These are phyloP conservation scores for Notospermus geniculatus DNA, from an alignment of 1,140 invertebrate species.

Conservation along the genomic window DNA sequence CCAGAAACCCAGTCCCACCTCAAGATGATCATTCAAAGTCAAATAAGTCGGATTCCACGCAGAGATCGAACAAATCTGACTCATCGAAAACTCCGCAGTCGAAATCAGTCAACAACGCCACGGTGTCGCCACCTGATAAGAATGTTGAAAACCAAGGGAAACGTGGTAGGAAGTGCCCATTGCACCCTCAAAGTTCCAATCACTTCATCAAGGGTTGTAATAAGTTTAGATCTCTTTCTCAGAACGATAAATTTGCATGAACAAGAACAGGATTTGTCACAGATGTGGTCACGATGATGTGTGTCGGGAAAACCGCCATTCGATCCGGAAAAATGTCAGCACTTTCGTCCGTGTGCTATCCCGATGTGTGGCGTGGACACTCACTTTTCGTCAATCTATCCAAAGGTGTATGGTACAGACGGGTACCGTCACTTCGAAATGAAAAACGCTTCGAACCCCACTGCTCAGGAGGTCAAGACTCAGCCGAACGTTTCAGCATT, in stretches of 20 bases:
- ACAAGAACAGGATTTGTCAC: conserved; percentile 3
- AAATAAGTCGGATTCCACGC: too few relatives aligned
- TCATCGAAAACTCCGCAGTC: too few relatives aligned
- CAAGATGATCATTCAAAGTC: too few relatives aligned
- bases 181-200: conserved; percentile 4
- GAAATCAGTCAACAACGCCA: too few relatives aligned
- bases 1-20: too few relatives aligned
- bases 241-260: conserved; percentile 1
- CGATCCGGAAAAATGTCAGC: background rate
- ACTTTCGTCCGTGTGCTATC: background rate
- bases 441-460: background rate
- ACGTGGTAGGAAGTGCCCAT: background rate
- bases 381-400: conserved; percentile 5
- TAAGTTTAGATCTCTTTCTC: background rate
- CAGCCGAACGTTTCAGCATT: background rate
- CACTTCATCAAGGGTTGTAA: conserved; percentile 3
- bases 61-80: too few relatives aligned
- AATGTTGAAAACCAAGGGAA: background rate
- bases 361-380: conserved; percentile 5
- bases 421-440: conserved; percentile 6
- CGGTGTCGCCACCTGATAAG: too few relatives aligned
- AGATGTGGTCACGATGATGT: conserved; percentile 5
- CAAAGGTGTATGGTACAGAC: background rate
- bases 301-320: background rate
- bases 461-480: background rate